Evolutionary conservation across 2,888 invertebrate species (phyloP).

Genomic region (Eristalis pertinax): DNA sequence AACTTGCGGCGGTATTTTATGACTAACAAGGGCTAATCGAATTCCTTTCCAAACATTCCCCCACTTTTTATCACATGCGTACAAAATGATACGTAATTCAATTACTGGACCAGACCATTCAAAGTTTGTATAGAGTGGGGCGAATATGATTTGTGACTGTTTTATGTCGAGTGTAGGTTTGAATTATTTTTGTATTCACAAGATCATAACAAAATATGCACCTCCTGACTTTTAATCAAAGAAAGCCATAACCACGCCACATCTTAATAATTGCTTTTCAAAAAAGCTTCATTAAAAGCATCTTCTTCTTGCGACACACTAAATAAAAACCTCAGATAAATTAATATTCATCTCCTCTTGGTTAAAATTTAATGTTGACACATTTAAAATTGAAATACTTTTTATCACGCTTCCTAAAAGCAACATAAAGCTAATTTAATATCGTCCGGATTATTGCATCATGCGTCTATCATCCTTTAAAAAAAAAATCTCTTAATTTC

Average conservation of each 20-base stretch:
- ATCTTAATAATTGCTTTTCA: neutral
- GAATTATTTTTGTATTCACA: no score
- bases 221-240: no score
- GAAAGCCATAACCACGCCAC: neutral
- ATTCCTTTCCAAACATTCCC: no score
- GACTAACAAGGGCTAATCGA: no score
- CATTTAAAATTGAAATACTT: neutral
- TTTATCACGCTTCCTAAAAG: neutral
- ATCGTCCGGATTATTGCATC: neutral
- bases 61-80: no score
- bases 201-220: no score
- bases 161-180: no score
- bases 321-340: neutral
- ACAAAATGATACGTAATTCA: no score
- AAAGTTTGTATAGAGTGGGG: no score
- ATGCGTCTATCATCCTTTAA: neutral
- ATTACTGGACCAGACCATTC: neutral
- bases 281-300: neutral
- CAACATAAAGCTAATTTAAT: neutral
- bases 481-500: neutral
- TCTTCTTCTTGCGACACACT: neutral
- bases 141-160: no score
- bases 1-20: no score
- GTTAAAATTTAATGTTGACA: neutral
- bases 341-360: neutral